These are phyloP conservation scores for Thalpophila matura DNA, from an alignment of 2,888 invertebrate genomes.

Conservation along the genomic window DNA sequence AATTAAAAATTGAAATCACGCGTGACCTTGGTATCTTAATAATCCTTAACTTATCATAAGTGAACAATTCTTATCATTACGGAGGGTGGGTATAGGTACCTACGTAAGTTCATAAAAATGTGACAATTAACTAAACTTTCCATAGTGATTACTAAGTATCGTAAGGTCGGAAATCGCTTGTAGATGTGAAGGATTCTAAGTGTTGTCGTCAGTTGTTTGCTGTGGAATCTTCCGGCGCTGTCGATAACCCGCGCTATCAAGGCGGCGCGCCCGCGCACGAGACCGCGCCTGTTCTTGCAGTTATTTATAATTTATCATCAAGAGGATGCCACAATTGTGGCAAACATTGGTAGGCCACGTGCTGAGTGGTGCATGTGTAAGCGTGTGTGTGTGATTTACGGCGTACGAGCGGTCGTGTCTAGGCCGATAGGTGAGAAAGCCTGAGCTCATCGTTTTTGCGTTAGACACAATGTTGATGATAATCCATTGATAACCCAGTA, in stretches of 20 bases:
- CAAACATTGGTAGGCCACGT: conserved; percentile 60
- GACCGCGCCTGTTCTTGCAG: conserved; percentile 71
- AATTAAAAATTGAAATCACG: conserved; percentile 41
- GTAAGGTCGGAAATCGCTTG: conserved; percentile 50
- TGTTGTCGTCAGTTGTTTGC: conserved; percentile 81
- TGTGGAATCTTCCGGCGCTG: conserved; percentile 87
- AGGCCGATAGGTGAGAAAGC: neutral
- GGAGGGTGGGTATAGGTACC: conserved; percentile 6
- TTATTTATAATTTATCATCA: conserved; percentile 71
- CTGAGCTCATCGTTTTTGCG: neutral
- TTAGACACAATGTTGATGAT: conserved; percentile 15
- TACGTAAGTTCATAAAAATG: conserved; percentile 13
- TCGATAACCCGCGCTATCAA: conserved; percentile 83
- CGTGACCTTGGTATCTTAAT: conserved; percentile 57
- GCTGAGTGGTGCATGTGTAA: conserved; percentile 28
- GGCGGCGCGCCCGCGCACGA: conserved; percentile 78
- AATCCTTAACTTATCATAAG: conserved; percentile 36
- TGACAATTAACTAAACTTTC: conserved; percentile 40
- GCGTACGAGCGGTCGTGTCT: neutral
- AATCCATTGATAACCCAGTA: too few relatives aligned
- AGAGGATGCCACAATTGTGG: conserved; percentile 65
- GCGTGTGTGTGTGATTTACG: conserved; percentile 8
- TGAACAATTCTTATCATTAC: conserved; percentile 34
- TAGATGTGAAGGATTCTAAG: conserved; percentile 20
- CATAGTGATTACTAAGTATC: conserved; percentile 9